Conservation (phyloP, 2,797 vertebrate genomes). For the Odontamblyopus lacepedii region DNA sequence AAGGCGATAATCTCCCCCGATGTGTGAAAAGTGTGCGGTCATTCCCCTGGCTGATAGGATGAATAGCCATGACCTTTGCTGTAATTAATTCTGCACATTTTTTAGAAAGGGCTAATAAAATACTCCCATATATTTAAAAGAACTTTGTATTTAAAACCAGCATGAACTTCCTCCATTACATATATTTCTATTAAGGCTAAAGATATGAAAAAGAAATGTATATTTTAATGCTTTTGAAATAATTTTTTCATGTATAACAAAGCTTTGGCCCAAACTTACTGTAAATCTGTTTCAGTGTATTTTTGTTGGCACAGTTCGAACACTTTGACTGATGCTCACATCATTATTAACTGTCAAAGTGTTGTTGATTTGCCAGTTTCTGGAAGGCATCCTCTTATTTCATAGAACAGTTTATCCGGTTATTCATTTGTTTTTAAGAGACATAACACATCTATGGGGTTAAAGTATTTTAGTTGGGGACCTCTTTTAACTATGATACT, state of each 20-base stretch:
- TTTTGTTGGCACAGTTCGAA: background rate
- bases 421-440: background rate
- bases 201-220: background rate
- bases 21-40: constrained; percentile 1
- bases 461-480: background rate
- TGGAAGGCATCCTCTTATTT: background rate
- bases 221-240: background rate
- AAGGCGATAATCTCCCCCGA: constrained; percentile 45
- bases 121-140: background rate
- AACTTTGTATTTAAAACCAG: background rate
- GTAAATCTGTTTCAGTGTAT: background rate
- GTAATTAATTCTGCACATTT: constrained; percentile 47
- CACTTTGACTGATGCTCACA: background rate
- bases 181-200: background rate
- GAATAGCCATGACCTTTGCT: constrained; percentile 39
- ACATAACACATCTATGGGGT: background rate
- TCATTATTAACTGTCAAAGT: background rate
- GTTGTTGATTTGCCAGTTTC: background rate
- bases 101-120: background rate
- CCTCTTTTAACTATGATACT: background rate
- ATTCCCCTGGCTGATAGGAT: constrained; percentile 27
- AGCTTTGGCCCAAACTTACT: background rate
- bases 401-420: background rate
- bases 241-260: background rate
- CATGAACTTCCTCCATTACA: background rate